Conservation (phyloP, 2,888 invertebrate genomes). For the Ophioninae sp. region DNA sequence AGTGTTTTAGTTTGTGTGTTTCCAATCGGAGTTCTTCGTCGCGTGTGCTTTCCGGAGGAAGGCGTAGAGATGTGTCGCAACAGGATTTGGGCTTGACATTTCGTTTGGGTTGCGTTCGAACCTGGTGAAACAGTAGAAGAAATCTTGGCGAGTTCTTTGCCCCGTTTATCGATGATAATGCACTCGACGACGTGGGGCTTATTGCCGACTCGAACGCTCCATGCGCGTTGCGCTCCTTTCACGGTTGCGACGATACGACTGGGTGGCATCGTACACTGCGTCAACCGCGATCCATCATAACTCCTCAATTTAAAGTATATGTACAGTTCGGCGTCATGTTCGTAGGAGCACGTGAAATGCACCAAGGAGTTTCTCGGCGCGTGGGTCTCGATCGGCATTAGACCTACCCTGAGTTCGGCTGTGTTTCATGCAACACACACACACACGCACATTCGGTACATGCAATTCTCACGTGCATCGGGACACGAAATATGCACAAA, state of each 20-base stretch:
- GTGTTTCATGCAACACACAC: slow-evolving; percentile 67
- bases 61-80: not conserved
- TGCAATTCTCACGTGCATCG: not conserved
- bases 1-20: not conserved
- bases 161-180: slow-evolving; percentile 69
- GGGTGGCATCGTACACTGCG: slow-evolving; percentile 62
- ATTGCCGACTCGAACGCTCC: slow-evolving; percentile 76
- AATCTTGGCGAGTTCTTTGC: slow-evolving; percentile 72
- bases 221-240: slow-evolving; percentile 71
- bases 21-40: not conserved
- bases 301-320: slow-evolving; percentile 79
- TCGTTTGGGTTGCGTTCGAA: slow-evolving; percentile 66
- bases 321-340: slow-evolving; percentile 77
- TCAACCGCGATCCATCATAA: slow-evolving; percentile 67
- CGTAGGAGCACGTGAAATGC: slow-evolving; percentile 82
- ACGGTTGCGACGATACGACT: slow-evolving; percentile 63
- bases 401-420: slow-evolving; percentile 81
- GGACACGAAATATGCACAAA: not conserved
- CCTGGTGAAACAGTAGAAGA: slow-evolving; percentile 74
- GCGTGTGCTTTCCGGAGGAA: not conserved
- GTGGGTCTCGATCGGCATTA: slow-evolving; percentile 81
- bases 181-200: slow-evolving; percentile 74
- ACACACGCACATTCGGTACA: slow-evolving; percentile 28
- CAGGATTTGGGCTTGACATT: not conserved
- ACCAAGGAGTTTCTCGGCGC: slow-evolving; percentile 79